These are phyloP conservation scores for Amniataba percoides DNA, from an alignment of 2,797 vertebrate species.

Conservation along the genomic window DNA sequence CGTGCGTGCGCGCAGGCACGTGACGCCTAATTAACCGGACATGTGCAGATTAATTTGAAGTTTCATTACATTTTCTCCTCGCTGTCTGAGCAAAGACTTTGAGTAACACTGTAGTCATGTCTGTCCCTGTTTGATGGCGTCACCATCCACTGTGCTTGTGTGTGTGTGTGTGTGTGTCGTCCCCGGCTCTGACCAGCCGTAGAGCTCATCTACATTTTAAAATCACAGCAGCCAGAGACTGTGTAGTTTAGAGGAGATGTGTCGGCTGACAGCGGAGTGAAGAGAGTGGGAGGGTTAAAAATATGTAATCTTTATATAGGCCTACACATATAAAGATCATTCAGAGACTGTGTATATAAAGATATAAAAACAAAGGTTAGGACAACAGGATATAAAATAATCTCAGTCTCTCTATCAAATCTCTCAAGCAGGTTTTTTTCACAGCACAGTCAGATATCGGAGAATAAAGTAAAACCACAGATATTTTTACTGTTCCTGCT, in stretches of 20 bases:
- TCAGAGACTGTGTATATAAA: too few relatives aligned
- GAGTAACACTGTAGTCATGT: background rate
- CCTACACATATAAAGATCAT: too few relatives aligned
- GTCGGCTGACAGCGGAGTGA: background rate
- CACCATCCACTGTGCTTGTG: constrained; percentile 11
- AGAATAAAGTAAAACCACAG: background rate
- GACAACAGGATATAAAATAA: background rate
- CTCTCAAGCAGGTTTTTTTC: background rate
- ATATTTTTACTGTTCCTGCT: too few relatives aligned
- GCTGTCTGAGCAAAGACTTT: too few relatives aligned
- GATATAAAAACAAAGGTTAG: too few relatives aligned
- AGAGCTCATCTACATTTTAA: background rate
- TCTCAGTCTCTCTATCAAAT: too few relatives aligned
- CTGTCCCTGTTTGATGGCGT: constrained; percentile 56
- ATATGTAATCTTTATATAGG: too few relatives aligned
- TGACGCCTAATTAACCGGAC: accelerated
- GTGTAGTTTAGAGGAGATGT: background rate
- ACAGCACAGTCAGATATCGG: background rate
- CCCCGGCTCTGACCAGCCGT: background rate
- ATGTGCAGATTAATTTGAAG: too few relatives aligned
- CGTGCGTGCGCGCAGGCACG: accelerated
- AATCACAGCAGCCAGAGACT: constrained; percentile 20
- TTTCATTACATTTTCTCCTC: background rate
- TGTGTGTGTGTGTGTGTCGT: constrained; percentile 8
- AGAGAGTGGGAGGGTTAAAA: background rate